Percentiles rank a stretch among this genome's conserved stretches.
Evolutionary conservation across 1,140 invertebrate genomes (phyloP).

Genomic region (Paralvinella palmiformis): DNA sequence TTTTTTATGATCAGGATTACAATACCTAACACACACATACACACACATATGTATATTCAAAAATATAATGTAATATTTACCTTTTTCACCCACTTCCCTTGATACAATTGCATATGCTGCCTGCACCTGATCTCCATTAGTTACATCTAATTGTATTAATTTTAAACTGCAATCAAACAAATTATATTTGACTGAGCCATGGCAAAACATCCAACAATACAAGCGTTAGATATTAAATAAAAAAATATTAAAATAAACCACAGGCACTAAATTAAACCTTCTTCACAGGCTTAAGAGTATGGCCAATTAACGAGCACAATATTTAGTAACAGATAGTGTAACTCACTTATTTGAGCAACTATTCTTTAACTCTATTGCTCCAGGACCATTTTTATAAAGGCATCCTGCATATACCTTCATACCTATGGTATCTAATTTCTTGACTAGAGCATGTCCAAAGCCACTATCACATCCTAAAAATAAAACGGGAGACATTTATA

Average conservation of each 20-base stretch:
- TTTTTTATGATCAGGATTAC: background rate
- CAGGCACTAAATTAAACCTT: no score
- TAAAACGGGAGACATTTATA: no score
- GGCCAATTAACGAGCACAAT: no score
- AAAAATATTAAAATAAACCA: no score
- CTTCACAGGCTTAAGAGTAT: no score
- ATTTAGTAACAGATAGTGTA: background rate
- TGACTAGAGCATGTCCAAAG: conserved; percentile 52
- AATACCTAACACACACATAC: background rate
- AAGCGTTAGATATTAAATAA: no score
- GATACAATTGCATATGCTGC: conserved; percentile 32
- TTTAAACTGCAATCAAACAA: conserved; percentile 30
- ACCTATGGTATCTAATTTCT: conserved; percentile 50
- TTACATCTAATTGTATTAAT: conserved; percentile 52
- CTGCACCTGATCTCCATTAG: conserved; percentile 44
- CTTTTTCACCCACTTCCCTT: conserved; percentile 31
- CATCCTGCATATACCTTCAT: conserved; percentile 56
- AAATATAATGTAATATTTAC: conserved; percentile 20
- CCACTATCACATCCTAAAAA: conserved; percentile 54
- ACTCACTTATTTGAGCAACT: conserved; percentile 38
- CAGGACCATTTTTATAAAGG: conserved; percentile 42
- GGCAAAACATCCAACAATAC: no score
- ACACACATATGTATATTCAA: background rate
- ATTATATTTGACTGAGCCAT: background rate
- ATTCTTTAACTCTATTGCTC: conserved; percentile 37